Base-by-base conservation (phyloP, 2,797 vertebrate species). In the Oryzias dopingdopingensis region DNA sequence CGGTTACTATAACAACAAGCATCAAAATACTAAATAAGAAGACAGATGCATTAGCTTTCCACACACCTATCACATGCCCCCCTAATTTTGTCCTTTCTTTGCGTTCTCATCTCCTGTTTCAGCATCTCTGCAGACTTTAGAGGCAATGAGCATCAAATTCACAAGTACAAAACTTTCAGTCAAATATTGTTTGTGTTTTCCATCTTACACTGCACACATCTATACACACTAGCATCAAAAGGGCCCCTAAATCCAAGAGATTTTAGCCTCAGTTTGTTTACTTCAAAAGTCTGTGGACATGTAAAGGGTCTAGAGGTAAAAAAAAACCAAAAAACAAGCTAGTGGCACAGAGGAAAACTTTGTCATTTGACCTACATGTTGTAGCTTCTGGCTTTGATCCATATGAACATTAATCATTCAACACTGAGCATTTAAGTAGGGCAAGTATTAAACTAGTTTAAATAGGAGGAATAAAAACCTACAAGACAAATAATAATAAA, bases 1-100 rank as follows among this genome's bases (percentile, higher is more conserved):
- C 41, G 32, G 74, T 83, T 79, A 54, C 79, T 69, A 81, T 82
- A 68, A 62, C 59, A 70, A 85, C 76, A 42, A 49, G 18, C 72
- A 47, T 63, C 67, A 85, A 62, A 86, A 77, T 56, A 65, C 42
- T 69, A 43, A 49, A 68, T 54, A 76, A 50, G 79, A 68, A 81
- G 62, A 71, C 54, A 67, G 47, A 68, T 67, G 32, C 41, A 71
- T 55, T 24, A 57, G 26, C 48, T 63, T 22, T 52, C 43, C 56
- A 58, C 50, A 50, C 66, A 60, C 56, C 14, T 44, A 52, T 66
- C 42, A 16, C 1, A 14, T 50, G 49, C 43, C 23, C 63, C 59
- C 18, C 54, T 59, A 55, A 42, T 47, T 53, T 26, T 54, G 46
- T 59, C 63, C 68, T 59, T 74, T 80, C 63, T 79, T 62, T 68